A percentile compares a stretch with the other conserved stretches of the same genome.
phyloP scores from a whole-genome alignment of 2,888 invertebrate species.

The Cheilosia grossa region DNA sequence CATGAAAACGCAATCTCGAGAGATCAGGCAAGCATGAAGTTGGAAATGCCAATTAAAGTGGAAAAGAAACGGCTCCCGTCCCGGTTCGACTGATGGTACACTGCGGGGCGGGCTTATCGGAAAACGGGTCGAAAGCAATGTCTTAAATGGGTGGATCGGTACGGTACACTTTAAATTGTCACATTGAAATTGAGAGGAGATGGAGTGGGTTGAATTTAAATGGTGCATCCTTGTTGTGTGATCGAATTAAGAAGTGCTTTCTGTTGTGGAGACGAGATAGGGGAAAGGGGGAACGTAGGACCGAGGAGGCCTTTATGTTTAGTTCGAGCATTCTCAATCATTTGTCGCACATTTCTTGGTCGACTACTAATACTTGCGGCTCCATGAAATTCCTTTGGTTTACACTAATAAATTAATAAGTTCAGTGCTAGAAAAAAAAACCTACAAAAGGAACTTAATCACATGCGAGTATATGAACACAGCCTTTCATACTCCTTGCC shows the following conservation, averaged over 20 bases:
- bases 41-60: constrained; percentile 66
- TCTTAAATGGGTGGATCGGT: constrained; percentile 25
- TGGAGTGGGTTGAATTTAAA: constrained; percentile 16
- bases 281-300: too few relatives aligned
- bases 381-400: too few relatives aligned
- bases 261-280: too few relatives aligned
- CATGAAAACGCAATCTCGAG: constrained; percentile 61
- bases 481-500: too few relatives aligned
- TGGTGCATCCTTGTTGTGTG: constrained; percentile 11
- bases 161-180: constrained; percentile 30
- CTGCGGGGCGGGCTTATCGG: constrained; percentile 20
- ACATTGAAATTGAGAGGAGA: not conserved
- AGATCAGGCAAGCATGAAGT: constrained; percentile 60
- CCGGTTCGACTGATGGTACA: constrained; percentile 31
- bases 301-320: too few relatives aligned
- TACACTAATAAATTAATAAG: too few relatives aligned
- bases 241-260: constrained; percentile 5
- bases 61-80: constrained; percentile 48
- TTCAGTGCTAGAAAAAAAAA: too few relatives aligned
- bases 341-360: too few relatives aligned
- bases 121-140: constrained; percentile 41
- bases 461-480: too few relatives aligned
- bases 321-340: too few relatives aligned
- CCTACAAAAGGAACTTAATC: too few relatives aligned
- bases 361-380: too few relatives aligned